Evolutionary conservation across 2,113 vertebrate genomes (phyloP).

Genomic region (Solea senegalensis): DNA sequence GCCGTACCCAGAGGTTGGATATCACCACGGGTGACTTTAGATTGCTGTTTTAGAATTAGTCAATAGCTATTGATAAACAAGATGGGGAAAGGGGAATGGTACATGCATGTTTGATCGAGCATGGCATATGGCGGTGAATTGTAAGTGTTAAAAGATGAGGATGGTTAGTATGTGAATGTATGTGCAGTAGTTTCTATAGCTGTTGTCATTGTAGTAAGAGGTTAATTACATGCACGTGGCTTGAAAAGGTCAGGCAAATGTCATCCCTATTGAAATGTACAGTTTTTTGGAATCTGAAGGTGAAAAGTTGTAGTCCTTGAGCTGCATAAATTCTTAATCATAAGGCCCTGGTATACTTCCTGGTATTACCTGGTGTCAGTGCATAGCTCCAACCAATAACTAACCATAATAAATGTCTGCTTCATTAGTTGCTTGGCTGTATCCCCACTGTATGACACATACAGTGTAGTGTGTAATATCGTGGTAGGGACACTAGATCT

Average conservation of each 20-base stretch:
- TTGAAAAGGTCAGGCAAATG: neutral
- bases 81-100: constrained; percentile 53
- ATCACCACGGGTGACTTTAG: constrained; percentile 72
- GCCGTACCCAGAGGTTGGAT: constrained; percentile 70
- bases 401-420: too few relatives aligned
- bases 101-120: constrained; percentile 74
- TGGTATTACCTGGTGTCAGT: neutral
- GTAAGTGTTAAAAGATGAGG: constrained; percentile 44
- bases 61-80: constrained; percentile 78
- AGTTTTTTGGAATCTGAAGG: neutral
- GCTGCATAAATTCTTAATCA: constrained; percentile 34
- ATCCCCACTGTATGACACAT: constrained; percentile 11
- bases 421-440: neutral
- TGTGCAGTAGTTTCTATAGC: neutral
- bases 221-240: neutral
- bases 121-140: constrained; percentile 56
- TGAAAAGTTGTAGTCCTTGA: constrained; percentile 29
- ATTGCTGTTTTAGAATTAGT: constrained; percentile 75
- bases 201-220: constrained; percentile 3
- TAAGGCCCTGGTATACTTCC: too few relatives aligned
- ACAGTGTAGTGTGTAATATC: neutral
- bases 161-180: constrained; percentile 12
- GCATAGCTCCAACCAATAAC: neutral
- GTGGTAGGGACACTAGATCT: constrained; percentile 6
- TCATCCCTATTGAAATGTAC: constrained; percentile 1